Percentiles rank a stretch among this genome's conserved stretches.
These are phyloP conservation scores for Zaprionus camerounensis DNA, from an alignment of 1,140 invertebrate species.

Conservation along the genomic window DNA sequence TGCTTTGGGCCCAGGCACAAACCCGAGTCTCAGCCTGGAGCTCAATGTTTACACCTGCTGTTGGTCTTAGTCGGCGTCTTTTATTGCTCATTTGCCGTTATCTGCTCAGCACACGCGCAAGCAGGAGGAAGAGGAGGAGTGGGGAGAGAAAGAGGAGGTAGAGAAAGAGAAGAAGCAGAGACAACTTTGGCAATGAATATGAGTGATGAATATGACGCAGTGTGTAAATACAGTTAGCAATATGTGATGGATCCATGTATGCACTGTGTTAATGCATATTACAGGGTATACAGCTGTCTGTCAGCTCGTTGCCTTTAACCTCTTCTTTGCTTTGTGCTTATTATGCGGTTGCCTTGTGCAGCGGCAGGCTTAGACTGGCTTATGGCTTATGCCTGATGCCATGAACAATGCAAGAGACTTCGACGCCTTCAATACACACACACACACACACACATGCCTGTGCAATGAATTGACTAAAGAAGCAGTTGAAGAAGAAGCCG, in stretches of 20 bases:
- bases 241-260: too few species aligned
- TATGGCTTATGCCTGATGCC: constrained; percentile 21
- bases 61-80: too few species aligned
- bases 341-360: constrained; percentile 4
- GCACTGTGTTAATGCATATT: background rate
- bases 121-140: too few species aligned
- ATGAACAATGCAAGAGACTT: constrained; percentile 39
- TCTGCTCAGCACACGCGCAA: too few species aligned
- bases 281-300: background rate
- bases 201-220: too few species aligned
- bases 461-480: background rate
- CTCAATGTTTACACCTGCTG: background rate
- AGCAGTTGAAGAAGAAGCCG: constrained; percentile 13
- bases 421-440: constrained; percentile 13
- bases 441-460: background rate
- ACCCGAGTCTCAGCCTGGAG: too few species aligned
- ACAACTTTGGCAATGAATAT: too few species aligned
- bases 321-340: background rate
- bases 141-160: too few species aligned
- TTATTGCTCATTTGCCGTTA: too few species aligned
- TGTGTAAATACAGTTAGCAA: too few species aligned
- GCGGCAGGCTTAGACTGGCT: constrained; percentile 36
- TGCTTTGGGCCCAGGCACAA: background rate
- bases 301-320: background rate
- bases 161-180: too few species aligned